These are phyloP conservation scores for Enteromius afrohamiltoni DNA, from an alignment of 2,797 vertebrate genomes.

Conservation along the genomic window DNA sequence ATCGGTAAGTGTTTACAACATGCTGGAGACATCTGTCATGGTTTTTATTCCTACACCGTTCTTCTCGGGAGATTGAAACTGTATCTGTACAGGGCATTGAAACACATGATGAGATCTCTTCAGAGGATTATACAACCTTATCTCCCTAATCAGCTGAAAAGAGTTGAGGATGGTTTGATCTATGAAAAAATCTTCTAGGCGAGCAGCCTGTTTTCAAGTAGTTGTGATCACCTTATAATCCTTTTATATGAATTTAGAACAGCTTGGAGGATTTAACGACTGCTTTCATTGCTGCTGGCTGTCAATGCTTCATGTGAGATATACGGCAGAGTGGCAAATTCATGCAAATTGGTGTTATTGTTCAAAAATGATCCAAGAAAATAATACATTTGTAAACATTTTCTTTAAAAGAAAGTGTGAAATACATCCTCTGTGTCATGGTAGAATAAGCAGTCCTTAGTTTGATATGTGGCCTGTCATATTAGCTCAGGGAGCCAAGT, in stretches of 20 bases:
- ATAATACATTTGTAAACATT: constrained; percentile 29
- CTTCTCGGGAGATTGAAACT: constrained; percentile 16
- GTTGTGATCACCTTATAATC: constrained; percentile 50
- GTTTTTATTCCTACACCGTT: not conserved
- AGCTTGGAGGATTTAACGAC: constrained; percentile 40
- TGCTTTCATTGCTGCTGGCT: constrained; percentile 26
- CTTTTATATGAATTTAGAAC: constrained; percentile 46
- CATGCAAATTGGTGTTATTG: constrained; percentile 38
- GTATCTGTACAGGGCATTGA: constrained; percentile 22
- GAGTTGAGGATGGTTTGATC: constrained; percentile 36
- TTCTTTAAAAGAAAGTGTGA: constrained; percentile 9
- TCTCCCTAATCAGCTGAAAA: constrained; percentile 45
- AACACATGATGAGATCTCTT: constrained; percentile 32
- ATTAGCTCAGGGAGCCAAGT: constrained; percentile 32
- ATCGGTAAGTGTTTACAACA: not conserved
- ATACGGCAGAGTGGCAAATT: constrained; percentile 20
- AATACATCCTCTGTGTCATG: constrained; percentile 2
- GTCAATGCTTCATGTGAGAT: constrained; percentile 9
- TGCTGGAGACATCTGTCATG: constrained; percentile 18
- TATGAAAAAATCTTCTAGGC: constrained; percentile 34
- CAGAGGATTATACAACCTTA: constrained; percentile 44
- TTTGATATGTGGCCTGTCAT: constrained; percentile 46
- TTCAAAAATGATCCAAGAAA: constrained; percentile 35
- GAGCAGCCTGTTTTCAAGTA: constrained; percentile 33
- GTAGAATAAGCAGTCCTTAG: constrained; percentile 28